Percentiles rank a stretch among this genome's conserved stretches.
Evolutionary conservation across 2,888 invertebrate genomes (phyloP).

Genomic region (Rambutsinella grinnellia): DNA sequence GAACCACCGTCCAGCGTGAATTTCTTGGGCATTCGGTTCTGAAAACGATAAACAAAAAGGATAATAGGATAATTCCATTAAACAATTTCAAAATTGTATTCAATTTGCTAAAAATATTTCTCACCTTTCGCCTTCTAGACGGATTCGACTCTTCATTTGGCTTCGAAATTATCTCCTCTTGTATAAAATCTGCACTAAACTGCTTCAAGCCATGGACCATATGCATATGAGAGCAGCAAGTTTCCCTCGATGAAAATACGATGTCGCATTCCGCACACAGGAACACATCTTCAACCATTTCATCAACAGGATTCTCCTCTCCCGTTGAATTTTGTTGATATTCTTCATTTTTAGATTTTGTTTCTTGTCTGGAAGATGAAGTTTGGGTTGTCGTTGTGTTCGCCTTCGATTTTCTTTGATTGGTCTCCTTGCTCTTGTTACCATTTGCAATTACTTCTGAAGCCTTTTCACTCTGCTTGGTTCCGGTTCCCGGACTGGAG

Average conservation of each 20-base stretch:
- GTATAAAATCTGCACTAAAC: conserved; percentile 59
- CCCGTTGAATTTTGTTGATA: neutral
- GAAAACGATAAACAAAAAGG: conserved; percentile 6
- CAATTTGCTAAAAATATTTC: neutral
- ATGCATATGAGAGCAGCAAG: conserved; percentile 62
- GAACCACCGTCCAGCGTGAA: conserved; percentile 44
- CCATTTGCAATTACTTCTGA: too few species aligned
- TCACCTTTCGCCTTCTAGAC: conserved; percentile 32
- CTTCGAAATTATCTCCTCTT: conserved; percentile 49
- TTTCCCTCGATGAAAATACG: conserved; percentile 59
- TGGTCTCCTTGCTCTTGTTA: too few species aligned
- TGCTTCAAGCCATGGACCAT: conserved; percentile 58
- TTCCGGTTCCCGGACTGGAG: neutral
- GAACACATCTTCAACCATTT: conserved; percentile 56
- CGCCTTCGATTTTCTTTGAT: neutral
- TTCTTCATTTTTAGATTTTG: neutral
- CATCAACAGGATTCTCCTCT: conserved; percentile 17
- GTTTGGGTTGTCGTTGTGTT: neutral
- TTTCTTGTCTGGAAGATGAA: neutral
- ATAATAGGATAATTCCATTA: neutral
- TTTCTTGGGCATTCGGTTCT: conserved; percentile 52
- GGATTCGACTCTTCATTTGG: conserved; percentile 7
- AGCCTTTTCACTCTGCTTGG: conserved; percentile 14
- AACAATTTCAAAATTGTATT: neutral
- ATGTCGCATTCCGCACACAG: conserved; percentile 63